phyloP scores from a whole-genome alignment of 2,888 invertebrate genomes.

The Pseudococcus jackbeardsleyi region DNA sequence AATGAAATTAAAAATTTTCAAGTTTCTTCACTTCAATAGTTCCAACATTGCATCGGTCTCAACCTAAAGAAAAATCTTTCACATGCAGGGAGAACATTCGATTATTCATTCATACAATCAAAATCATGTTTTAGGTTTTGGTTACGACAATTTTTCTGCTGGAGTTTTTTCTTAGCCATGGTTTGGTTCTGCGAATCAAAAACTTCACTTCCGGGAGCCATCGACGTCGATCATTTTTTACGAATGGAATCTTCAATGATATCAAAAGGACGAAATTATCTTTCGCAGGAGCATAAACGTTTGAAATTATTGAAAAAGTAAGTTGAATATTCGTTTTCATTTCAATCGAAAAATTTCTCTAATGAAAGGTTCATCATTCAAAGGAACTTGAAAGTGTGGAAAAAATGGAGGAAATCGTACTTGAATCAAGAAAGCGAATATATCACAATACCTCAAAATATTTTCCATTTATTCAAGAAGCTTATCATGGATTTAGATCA shows the following conservation, averaged over 20 bases:
- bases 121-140: too few relatives aligned
- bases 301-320: not conserved
- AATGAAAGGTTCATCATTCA: not conserved
- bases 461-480: constrained; percentile 7
- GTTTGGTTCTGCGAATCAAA: too few relatives aligned
- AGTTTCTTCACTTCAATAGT: too few relatives aligned
- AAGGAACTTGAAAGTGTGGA: not conserved
- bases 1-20: too few relatives aligned
- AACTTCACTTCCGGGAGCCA: not conserved
- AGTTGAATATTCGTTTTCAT: not conserved
- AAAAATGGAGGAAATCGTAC: not conserved
- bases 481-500: not conserved
- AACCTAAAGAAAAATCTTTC: too few relatives aligned
- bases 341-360: not conserved
- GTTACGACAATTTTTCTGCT: too few relatives aligned
- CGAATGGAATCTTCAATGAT: not conserved
- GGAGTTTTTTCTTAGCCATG: too few relatives aligned
- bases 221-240: not conserved
- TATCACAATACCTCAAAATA: not conserved
- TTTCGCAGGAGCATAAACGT: not conserved
- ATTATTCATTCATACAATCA: too few relatives aligned
- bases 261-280: not conserved
- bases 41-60: too few relatives aligned
- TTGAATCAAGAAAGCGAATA: not conserved
- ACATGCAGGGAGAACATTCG: too few relatives aligned